Evolutionary conservation across 2,113 vertebrate genomes (phyloP), one percentile per base, ranked within the genome.

Genomic region (Perognathus longimembris): DNA sequence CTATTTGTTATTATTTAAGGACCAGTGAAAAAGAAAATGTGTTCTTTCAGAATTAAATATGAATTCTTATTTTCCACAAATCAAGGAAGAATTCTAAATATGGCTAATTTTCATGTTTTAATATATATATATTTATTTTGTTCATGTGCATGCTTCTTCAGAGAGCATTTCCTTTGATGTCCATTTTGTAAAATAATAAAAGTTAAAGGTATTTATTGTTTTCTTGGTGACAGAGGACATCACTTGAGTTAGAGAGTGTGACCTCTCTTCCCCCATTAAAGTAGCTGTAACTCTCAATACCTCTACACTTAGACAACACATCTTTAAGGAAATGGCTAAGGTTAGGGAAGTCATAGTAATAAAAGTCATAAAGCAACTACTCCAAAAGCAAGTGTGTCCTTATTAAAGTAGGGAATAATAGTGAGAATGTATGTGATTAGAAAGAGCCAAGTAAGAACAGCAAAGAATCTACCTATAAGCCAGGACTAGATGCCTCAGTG

Each of bases 41-140:
- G n/a, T 54, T 10, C 40, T 28, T 75, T 94, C 59, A 78, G 24
- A 91, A 77, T 22, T 83, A 64, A 80, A 90, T 69, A 6, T 78
- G 66, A 83, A 81, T 89, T 69, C 34, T 74, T 93, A 78, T 77
- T 17, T 76, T 66, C 34, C 26, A 15, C 54, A 95, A 54, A 17
- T 71, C 78, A 89, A 91, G 74, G 12, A n/a, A 26, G 59, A 8
- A 0, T 10, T 76, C 78, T 12, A 69, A 86, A 36, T 73, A 6
- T 40, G 9, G 9, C 8, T 50, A 17, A 40, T 64, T 67, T 89
- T 77, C 26, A 40, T 40, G 84, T 90, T 69, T 85, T 7, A 61
- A 3, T 26, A 2, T 82, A 66, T 4, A 54, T 54, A 54, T 54
- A 17, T 18, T 4, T 54, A 54, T 54, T 18, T 54, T 54, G 50